A percentile compares a stretch with the other conserved stretches of the same genome.
Evolutionary conservation across 2,797 vertebrate species (phyloP).

Genomic region (Fistularia commersonii): DNA sequence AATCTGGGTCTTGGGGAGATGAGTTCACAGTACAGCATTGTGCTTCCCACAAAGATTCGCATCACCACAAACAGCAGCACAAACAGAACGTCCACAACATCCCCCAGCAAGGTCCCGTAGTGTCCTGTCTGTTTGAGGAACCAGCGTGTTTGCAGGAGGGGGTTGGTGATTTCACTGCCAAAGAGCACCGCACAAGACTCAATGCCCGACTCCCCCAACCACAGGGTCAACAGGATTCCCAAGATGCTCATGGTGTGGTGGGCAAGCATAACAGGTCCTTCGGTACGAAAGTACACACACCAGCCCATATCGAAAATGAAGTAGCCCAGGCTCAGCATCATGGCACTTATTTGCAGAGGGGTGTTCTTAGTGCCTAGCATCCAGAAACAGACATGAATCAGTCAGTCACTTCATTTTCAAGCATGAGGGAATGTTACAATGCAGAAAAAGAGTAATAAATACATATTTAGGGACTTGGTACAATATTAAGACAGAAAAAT

Average conservation of each 20-base stretch:
- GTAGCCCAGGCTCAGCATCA: conserved; percentile 91
- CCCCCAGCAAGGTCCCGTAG: conserved; percentile 79
- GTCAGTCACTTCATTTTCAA: no score
- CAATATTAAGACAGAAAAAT: no score
- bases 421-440: no score
- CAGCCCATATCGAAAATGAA: conserved; percentile 96
- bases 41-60: conserved; percentile 89
- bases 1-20: conserved; percentile 85
- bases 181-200: conserved; percentile 93
- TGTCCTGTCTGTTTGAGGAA: conserved; percentile 88
- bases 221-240: conserved; percentile 86
- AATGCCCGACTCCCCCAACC: conserved; percentile 85
- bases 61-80: conserved; percentile 88
- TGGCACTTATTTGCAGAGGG: conserved; percentile 83
- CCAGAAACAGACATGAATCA: conserved; percentile 7
- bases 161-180: conserved; percentile 96
- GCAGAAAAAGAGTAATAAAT: no score
- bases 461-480: no score
- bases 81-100: conserved; percentile 88
- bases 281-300: conserved; percentile 92
- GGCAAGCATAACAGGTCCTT: conserved; percentile 91
- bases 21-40: conserved; percentile 93
- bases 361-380: conserved; percentile 88
- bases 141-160: conserved; percentile 93
- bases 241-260: conserved; percentile 94